These are phyloP conservation scores for Leucania comma DNA, from an alignment of 2,888 invertebrate species.

Conservation along the genomic window DNA sequence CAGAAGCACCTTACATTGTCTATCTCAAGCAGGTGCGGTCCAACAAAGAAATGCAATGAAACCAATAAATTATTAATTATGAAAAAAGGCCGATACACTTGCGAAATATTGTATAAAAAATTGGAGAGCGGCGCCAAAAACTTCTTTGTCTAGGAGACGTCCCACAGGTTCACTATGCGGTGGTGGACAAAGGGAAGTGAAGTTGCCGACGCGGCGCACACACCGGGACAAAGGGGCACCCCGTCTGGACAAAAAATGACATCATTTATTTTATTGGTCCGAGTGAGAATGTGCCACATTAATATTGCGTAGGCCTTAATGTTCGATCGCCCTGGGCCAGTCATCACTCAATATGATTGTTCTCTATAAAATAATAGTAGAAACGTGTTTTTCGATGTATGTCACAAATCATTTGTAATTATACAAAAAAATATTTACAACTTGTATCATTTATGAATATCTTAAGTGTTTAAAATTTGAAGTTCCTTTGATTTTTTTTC, in stretches of 20 bases:
- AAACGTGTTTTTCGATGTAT: slow-evolving; percentile 55
- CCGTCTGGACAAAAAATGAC: slow-evolving; percentile 89
- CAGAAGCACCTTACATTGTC: slow-evolving; percentile 86
- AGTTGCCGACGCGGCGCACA: slow-evolving; percentile 80
- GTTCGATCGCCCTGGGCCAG: slow-evolving; percentile 85
- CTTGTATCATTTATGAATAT: slow-evolving; percentile 35
- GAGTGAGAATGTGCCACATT: slow-evolving; percentile 89
- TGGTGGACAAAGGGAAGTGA: slow-evolving; percentile 79
- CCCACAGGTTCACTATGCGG: slow-evolving; percentile 81
- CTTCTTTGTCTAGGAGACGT: slow-evolving; percentile 86
- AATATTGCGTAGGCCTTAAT: slow-evolving; percentile 88
- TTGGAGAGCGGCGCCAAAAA: slow-evolving; percentile 87
- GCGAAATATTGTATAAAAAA: slow-evolving; percentile 79
- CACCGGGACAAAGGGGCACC: slow-evolving; percentile 84
- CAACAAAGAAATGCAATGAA: slow-evolving; percentile 82
- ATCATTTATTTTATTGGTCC: slow-evolving; percentile 90
- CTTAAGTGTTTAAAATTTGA: slow-evolving; percentile 42
- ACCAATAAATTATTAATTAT: slow-evolving; percentile 90
- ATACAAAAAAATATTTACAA: slow-evolving; percentile 57
- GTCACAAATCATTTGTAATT: slow-evolving; percentile 56
- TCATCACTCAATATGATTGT: slow-evolving; percentile 78
- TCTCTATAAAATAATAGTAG: slow-evolving; percentile 61
- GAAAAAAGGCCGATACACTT: slow-evolving; percentile 84
- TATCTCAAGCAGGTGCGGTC: slow-evolving; percentile 79
- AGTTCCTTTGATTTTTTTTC: slow-evolving; percentile 26